Evolutionary conservation across 2,888 invertebrate genomes (phyloP).

Genomic region (Uropetala carovei): DNA sequence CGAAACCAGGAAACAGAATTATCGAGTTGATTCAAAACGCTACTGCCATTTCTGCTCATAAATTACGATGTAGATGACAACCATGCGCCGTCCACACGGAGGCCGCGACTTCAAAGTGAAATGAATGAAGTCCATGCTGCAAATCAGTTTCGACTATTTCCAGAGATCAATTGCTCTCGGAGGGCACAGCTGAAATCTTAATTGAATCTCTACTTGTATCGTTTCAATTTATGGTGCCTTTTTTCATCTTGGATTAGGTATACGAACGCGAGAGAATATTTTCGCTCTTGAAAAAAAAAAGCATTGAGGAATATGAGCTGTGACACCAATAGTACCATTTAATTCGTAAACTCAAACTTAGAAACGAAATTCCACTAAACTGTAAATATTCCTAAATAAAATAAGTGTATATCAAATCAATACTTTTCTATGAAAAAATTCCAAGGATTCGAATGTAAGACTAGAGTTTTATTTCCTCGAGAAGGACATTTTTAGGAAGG

Average conservation of each 20-base stretch:
- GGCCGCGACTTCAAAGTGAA: conserved; percentile 36
- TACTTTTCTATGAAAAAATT: no score
- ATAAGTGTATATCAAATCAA: no score
- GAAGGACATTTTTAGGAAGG: no score
- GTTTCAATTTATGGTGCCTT: background rate
- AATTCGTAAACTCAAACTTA: no score
- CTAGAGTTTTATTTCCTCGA: no score
- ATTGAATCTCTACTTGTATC: background rate
- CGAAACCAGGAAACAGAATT: conserved; percentile 52
- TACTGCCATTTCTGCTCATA: conserved; percentile 1
- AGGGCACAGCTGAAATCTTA: background rate
- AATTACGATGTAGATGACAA: background rate
- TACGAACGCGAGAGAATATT: background rate
- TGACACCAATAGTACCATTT: no score
- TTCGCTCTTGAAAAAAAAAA: no score
- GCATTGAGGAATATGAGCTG: no score
- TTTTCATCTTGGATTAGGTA: background rate
- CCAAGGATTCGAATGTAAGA: no score
- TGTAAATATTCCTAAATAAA: no score
- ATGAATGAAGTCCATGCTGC: conserved; percentile 17
- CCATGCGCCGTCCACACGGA: background rate
- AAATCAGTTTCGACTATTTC: conserved; percentile 41
- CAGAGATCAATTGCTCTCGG: conserved; percentile 1
- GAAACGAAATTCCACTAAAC: no score
- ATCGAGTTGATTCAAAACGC: conserved; percentile 33